Percentiles rank a stretch among this genome's conserved stretches.
Evolutionary conservation across 2,797 vertebrate species (phyloP).

Genomic region (Pseudopleuronectes americanus): DNA sequence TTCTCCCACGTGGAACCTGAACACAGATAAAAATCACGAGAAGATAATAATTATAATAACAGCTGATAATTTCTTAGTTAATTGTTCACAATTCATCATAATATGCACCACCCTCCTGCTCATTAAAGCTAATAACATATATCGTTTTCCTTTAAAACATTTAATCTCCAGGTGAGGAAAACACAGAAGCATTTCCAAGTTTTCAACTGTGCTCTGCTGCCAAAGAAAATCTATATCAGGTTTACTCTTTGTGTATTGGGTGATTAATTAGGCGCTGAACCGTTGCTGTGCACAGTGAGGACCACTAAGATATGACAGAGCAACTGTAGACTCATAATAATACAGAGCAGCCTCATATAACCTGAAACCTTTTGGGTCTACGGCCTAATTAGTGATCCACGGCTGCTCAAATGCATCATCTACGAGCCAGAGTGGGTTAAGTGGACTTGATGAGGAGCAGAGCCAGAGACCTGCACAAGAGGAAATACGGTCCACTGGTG

Average conservation of each 20-base stretch:
- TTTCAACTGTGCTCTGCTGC: conserved; percentile 50
- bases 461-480: conserved; percentile 3
- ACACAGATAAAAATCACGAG: conserved; percentile 53
- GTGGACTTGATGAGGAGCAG: background rate
- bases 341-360: background rate
- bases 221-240: no score
- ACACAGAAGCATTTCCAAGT: conserved; percentile 60
- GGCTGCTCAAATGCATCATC: no score
- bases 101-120: no score
- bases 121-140: no score
- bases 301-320: background rate
- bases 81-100: no score
- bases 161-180: background rate
- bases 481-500: conserved; percentile 1
- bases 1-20: conserved; percentile 95
- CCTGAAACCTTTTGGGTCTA: background rate
- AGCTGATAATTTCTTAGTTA: no score
- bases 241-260: no score
- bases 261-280: conserved; percentile 61
- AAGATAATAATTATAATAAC: conserved; percentile 3
- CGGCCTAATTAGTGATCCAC: background rate
- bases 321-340: no score
- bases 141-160: background rate
- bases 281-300: conserved; percentile 17
- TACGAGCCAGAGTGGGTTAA: no score